phyloP scores from a whole-genome alignment of 1,140 invertebrate species.

The Drosophila orosa region DNA sequence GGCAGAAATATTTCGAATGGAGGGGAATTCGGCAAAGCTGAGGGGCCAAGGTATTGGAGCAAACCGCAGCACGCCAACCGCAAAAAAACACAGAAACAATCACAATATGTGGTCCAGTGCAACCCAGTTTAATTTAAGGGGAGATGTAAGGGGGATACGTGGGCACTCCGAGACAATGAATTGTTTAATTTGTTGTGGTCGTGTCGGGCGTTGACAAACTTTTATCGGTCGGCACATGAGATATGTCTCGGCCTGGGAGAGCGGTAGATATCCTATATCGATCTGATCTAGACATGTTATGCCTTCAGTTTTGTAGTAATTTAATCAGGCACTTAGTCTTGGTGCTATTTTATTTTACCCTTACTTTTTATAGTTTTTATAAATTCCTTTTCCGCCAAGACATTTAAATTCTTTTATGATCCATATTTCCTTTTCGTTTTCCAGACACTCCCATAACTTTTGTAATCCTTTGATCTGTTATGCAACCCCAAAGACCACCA shows the following conservation, averaged over 20 bases:
- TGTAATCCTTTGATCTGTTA: conserved; percentile 1
- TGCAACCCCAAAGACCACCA: not conserved
- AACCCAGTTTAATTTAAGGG: conserved; percentile 51
- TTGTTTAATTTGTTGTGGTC: conserved; percentile 65
- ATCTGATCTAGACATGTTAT: not conserved
- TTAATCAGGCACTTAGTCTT: not conserved
- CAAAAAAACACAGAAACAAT: conserved; percentile 43
- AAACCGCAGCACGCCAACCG: conserved; percentile 41
- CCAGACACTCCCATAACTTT: not conserved
- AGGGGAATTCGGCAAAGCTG: conserved; percentile 25
- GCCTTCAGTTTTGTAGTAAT: not conserved
- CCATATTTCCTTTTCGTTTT: not conserved
- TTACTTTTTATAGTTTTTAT: not conserved
- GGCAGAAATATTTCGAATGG: conserved; percentile 47
- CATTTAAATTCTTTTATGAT: not conserved
- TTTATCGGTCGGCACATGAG: conserved; percentile 30
- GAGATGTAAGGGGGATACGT: conserved; percentile 6
- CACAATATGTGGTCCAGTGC: conserved; percentile 63
- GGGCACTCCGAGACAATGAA: conserved; percentile 57
- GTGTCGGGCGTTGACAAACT: conserved; percentile 44
- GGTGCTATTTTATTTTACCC: not conserved
- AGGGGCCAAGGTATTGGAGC: conserved; percentile 14
- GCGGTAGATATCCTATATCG: conserved; percentile 1
- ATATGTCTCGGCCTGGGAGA: not conserved
- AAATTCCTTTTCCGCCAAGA: not conserved